A percentile compares a stretch with the other conserved stretches of the same genome.
Evolutionary conservation across 1,140 invertebrate genomes (phyloP).

Genomic region (Antheraea pernyi): DNA sequence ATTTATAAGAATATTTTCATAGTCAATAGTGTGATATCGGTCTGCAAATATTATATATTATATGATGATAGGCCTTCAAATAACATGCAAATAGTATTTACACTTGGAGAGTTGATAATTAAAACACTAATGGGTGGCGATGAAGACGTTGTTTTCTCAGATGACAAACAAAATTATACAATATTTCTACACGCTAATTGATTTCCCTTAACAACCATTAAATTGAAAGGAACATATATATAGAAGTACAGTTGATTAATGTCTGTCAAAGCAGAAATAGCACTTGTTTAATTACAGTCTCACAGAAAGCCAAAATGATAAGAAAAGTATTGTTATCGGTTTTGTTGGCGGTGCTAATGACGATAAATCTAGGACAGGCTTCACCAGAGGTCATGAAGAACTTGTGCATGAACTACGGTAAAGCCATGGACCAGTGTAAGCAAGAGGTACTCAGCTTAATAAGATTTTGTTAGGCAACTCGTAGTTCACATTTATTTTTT

Average conservation of each 20-base stretch:
- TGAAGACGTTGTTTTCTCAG: background rate
- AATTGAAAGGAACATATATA: too few species aligned
- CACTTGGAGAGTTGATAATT: background rate
- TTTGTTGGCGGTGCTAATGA: slow-evolving; percentile 5
- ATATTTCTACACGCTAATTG: too few species aligned
- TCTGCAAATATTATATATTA: background rate
- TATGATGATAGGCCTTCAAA: background rate
- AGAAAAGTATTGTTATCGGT: background rate
- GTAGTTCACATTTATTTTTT: too few species aligned
- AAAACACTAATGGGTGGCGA: background rate
- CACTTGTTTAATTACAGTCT: background rate
- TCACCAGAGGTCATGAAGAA: slow-evolving; percentile 35
- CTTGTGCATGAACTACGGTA: slow-evolving; percentile 29
- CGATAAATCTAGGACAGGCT: slow-evolving; percentile 3
- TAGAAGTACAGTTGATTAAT: too few species aligned
- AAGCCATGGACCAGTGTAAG: slow-evolving; percentile 26
- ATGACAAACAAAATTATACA: background rate
- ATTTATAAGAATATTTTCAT: background rate
- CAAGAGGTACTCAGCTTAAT: slow-evolving; percentile 19
- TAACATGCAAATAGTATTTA: background rate
- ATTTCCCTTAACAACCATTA: too few species aligned
- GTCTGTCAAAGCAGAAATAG: background rate
- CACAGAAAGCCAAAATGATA: slow-evolving; percentile 5
- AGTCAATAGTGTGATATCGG: background rate
- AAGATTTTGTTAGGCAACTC: too few species aligned